phyloP scores from a whole-genome alignment of 2,888 invertebrate genomes.

The Phalangium opilio region DNA sequence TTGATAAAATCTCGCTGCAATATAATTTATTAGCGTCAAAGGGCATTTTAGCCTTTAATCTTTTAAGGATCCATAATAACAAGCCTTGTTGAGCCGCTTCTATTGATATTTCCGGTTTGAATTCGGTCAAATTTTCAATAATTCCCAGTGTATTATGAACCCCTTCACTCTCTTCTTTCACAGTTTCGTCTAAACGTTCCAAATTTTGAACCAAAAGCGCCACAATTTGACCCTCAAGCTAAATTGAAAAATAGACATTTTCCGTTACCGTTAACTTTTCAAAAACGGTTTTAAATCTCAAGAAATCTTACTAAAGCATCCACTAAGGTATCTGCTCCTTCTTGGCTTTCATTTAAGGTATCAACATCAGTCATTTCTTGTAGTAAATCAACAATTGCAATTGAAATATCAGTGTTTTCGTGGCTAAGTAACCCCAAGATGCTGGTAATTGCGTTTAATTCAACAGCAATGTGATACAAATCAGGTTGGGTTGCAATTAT shows the following conservation, averaged over 20 bases:
- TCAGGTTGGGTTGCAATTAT: constrained; percentile 89
- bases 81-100: constrained; percentile 83
- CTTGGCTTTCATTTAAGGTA: constrained; percentile 73
- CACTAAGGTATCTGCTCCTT: constrained; percentile 72
- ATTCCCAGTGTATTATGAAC: constrained; percentile 87
- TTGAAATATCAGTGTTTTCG: constrained; percentile 76
- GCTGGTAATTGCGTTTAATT: constrained; percentile 72
- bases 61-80: constrained; percentile 75
- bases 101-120: constrained; percentile 61
- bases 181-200: constrained; percentile 75
- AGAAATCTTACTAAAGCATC: constrained; percentile 46
- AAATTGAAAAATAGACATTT: constrained; percentile 1
- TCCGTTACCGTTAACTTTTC: not conserved
- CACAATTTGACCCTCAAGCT: constrained; percentile 72
- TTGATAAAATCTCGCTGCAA: constrained; percentile 87
- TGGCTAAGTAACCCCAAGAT: constrained; percentile 83
- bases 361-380: constrained; percentile 93
- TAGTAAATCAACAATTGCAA: constrained; percentile 53
- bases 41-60: constrained; percentile 66
- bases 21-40: constrained; percentile 93
- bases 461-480: constrained; percentile 77
- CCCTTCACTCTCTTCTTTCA: constrained; percentile 88
- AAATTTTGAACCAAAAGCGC: constrained; percentile 83
- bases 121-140: constrained; percentile 88
- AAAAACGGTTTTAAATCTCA: no score